Evolutionary conservation across 2,888 invertebrate species (phyloP), one percentile per base, ranked within the genome.

Genomic region (Drosophila siamana): DNA sequence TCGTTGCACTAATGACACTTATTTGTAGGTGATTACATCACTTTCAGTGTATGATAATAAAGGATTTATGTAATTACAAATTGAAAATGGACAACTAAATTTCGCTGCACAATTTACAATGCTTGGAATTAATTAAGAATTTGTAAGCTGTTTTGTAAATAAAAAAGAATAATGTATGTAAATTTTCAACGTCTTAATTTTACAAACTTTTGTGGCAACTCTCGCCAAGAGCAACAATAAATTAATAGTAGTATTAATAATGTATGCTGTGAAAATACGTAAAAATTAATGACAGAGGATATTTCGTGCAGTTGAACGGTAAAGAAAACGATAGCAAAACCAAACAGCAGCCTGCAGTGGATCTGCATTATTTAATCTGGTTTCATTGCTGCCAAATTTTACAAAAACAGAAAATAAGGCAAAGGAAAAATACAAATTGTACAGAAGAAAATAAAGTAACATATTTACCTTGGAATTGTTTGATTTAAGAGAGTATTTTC

Each of bases 191-290:
- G 16, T 4, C 13, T 52, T 28, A 4, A 6, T n/a, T 11, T 5
- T 11, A n/a, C 3, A 28, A 74, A 62, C 59, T 46, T 8, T 41
- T 33, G 15, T 11, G 11, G 11, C 55, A 0, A 22, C 70, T 11
- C 76, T 64, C 60, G 70, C n/a, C 33, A 60, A 44, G 26, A 43
- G 55, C 44, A 61, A 64, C 63, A 75, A 70, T 79, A 70, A 70
- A 79, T 86, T 72, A 72, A 86, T 88, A 61, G 79, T 56, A 57
- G 57, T 76, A 75, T 83, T 88, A 86, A 82, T 72, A 62, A 86
- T 83, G 80, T 64, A 73, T 62, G 41, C 68, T 69, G 69, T 57
- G 64, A 67, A 70, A 78, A 74, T 64, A 62, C 59, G 61, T 50
- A 66, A 38, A 79, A 71, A 78, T 87, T 68, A 66, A 81, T 78